These are phyloP conservation scores for Terrapene triunguis DNA, from an alignment of 2,113 vertebrate genomes.

Conservation along the genomic window DNA sequence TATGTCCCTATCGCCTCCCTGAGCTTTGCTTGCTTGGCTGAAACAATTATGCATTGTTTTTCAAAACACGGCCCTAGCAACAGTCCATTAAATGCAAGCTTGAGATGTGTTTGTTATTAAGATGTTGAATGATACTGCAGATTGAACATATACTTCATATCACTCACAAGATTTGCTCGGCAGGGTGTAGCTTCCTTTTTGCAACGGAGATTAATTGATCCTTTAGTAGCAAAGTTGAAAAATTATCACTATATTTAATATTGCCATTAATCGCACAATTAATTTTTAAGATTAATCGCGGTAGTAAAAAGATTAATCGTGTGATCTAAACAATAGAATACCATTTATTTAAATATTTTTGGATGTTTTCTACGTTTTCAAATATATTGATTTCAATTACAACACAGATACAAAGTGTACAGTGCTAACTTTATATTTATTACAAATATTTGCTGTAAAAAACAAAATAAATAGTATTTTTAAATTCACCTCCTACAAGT, in stretches of 20 bases:
- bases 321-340: neutral
- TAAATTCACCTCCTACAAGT: no score
- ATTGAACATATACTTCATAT: neutral
- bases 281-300: no score
- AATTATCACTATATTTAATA: no score
- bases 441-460: no score
- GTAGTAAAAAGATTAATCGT: no score
- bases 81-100: neutral
- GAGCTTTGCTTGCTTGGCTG: neutral
- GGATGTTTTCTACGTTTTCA: no score
- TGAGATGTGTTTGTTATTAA: neutral
- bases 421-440: no score
- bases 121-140: neutral
- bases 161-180: neutral
- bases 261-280: no score
- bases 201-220: neutral
- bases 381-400: no score
- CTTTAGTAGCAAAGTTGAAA: neutral
- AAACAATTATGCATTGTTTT: neutral
- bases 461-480: no score
- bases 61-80: neutral
- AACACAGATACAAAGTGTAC: no score
- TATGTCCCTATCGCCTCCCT: neutral
- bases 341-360: neutral
- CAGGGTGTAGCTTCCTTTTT: neutral